A percentile compares a stretch with the other conserved stretches of the same genome.
Evolutionary conservation across 2,797 vertebrate species (phyloP).

Genomic region (Clarias platycephalus): DNA sequence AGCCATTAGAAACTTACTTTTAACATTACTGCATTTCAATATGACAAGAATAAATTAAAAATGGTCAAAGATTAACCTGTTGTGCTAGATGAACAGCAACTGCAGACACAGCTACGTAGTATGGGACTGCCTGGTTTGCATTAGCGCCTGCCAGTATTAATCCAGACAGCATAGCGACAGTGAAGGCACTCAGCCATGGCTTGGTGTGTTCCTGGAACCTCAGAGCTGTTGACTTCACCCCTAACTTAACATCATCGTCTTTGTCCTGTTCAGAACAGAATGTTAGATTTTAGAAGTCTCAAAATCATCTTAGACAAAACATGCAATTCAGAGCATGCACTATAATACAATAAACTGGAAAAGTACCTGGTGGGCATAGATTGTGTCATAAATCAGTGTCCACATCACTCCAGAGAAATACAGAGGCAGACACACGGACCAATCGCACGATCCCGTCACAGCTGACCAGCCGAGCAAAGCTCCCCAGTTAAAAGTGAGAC

Average conservation of each 20-base stretch:
- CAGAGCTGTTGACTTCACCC: constrained; percentile 91
- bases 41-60: background rate
- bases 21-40: background rate
- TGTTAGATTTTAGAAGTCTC: background rate
- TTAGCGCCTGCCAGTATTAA: constrained; percentile 79
- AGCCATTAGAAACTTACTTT: background rate
- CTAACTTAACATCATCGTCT: constrained; percentile 84
- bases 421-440: constrained; percentile 89
- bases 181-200: constrained; percentile 87
- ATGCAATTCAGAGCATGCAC: background rate
- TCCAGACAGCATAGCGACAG: constrained; percentile 81
- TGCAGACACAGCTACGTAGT: constrained; percentile 77
- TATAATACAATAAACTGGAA: background rate
- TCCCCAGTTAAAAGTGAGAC: constrained; percentile 94
- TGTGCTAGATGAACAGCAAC: constrained; percentile 77
- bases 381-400: constrained; percentile 94
- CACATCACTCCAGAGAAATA: constrained; percentile 94
- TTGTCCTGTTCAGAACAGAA: constrained; percentile 76
- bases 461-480: constrained; percentile 94
- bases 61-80: constrained; percentile 75
- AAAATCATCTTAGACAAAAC: background rate
- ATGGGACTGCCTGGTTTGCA: constrained; percentile 83
- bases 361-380: constrained; percentile 95
- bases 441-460: constrained; percentile 86
- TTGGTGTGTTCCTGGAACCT: constrained; percentile 86